Evolutionary conservation across 2,888 invertebrate genomes (phyloP), one percentile per base, ranked within the genome.

Genomic region (Orthosia cruda): DNA sequence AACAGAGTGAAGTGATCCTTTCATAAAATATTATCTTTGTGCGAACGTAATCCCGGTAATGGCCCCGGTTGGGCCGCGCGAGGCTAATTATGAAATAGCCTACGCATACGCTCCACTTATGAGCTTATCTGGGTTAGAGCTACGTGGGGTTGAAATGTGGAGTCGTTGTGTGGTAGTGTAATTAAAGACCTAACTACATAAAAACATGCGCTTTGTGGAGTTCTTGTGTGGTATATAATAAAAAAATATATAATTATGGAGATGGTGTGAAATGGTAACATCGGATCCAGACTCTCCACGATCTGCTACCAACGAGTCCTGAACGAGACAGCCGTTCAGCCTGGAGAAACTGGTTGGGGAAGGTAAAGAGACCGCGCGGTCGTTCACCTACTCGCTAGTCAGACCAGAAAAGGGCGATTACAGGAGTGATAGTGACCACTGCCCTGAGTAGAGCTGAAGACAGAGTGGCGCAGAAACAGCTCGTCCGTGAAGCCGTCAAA

Each of bases 21-120:
- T 91, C 90, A 89, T 90, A 90, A 89, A 90, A 90, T 91, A 91
- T 91, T 86, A 88, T 84, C 88, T 87, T 71, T 86, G 84, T 85
- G 81, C 74, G 77, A 77, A 86, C 74, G 88, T 87, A 90, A 91
- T 91, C 89, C 81, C 80, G 75, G 87, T 91, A 91, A 91, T 91
- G 91, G 69, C 61, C 74, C 71, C 81, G 59, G 77, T 68, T 58
- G 71, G 71, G 77, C 65, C 64, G 71, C 78, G 61, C 32, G 67
- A 54, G 71, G 83, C 88, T 88, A 86, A 90, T 90, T 88, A 88
- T 68, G 68, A 86, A 85, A 85, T 89, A 84, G 81, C 81, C 77
- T 85, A 70, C 73, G 50, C 57, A 23, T 49, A 23, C 59, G 71
- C 61, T 72, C 62, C 57, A 70, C 70, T 83, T 73, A 70, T 67